Evolutionary conservation across 2,888 invertebrate genomes (phyloP), one percentile per base, ranked within the genome.

Genomic region (Nomada ferruginata): DNA sequence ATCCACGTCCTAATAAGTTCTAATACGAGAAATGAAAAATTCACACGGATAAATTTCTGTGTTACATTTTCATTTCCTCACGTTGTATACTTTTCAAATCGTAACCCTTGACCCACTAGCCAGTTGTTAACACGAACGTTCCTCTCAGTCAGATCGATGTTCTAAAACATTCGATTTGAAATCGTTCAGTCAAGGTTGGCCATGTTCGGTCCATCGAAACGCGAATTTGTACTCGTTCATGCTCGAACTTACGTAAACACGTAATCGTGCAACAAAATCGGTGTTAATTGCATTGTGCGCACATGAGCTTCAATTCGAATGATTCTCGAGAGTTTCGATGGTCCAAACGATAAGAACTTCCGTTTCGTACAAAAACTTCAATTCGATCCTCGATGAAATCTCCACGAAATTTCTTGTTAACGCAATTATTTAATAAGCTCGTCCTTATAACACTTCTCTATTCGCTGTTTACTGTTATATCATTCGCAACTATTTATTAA

Each of bases 191-290:
- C 83, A 84, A 84, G 83, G 83, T 79, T 74, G 57, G 53, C 10
- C 29, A 57, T 53, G 57, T 73, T 70, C 66, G 72, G 79, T 79
- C 73, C 76, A 84, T 71, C 55, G 36, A n/a, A 75, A 68, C 26
- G 61, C 26, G 59, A 64, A 73, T 76, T 71, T 42, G 68, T 74
- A 74, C 73, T n/a, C 50, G 71, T 78, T 71, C 66, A 55, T 36
- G 83, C 78, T 65, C 83, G 76, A 73, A 84, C 79, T 83, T 83
- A 83, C 79, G 76, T 76, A 83, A 84, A 84, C 79, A 64, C 82
- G 77, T 72, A 76, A 78, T 66, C 66, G 26, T 44, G 68, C 69
- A 65, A 69, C 53, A 69, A 47, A 65, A 73, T 82, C 53, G 57
- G 42, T 72, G 23, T 53, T 73, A 72, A 82, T 83, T 82, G 64